These are phyloP conservation scores for Todiramphus chloris DNA, from an alignment of 2,113 vertebrate species.

Conservation along the genomic window DNA sequence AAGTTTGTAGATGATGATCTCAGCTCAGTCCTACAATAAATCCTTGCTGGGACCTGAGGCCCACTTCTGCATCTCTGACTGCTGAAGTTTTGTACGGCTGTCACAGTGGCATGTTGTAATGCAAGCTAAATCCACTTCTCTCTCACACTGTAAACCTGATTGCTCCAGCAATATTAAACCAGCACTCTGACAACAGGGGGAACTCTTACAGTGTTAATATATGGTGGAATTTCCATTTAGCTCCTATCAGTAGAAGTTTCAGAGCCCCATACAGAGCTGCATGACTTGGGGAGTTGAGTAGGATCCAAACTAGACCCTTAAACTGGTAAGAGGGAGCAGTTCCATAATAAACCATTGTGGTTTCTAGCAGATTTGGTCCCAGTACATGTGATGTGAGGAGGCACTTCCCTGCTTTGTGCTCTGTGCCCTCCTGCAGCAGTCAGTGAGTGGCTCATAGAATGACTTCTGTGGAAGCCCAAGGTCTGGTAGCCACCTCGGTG, in stretches of 20 bases:
- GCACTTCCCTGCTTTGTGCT: neutral
- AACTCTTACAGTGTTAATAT: neutral
- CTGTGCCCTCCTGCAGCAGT: neutral
- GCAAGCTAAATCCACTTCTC: neutral
- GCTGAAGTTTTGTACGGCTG: neutral
- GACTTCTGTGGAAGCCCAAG: neutral
- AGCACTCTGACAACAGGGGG: neutral
- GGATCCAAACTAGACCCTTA: neutral
- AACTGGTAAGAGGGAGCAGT: neutral
- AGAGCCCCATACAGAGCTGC: neutral
- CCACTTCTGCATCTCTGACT: neutral
- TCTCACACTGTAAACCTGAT: neutral
- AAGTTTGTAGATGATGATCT: neutral
- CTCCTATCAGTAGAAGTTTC: neutral
- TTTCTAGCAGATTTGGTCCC: neutral
- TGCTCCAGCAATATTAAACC: neutral
- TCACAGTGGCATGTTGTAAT: neutral
- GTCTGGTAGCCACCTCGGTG: neutral
- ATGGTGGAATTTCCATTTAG: neutral
- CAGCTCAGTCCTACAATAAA: neutral
- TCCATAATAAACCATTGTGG: neutral
- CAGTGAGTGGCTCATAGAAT: neutral
- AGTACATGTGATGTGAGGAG: fast-evolving
- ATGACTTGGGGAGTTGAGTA: neutral
- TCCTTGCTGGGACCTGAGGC: neutral